Conservation (phyloP, 2,888 invertebrate species). For the Phyllotreta striolata region DNA sequence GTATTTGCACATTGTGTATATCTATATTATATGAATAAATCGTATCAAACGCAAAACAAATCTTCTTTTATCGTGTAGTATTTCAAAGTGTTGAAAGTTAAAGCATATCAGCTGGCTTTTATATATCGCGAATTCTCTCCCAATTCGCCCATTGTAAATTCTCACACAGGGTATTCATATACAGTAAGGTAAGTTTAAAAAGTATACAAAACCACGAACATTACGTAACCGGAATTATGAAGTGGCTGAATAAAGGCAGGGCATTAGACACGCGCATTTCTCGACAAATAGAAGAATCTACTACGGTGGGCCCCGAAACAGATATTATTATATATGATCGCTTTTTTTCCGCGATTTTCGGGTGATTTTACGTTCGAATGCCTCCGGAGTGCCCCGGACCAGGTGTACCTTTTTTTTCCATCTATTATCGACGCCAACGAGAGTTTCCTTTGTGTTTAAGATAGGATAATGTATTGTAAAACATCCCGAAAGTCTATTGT, state of each 20-base stretch:
- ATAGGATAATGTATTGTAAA: constrained; percentile 23
- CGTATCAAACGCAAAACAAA: constrained; percentile 11
- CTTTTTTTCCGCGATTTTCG: constrained; percentile 57
- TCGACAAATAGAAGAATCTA: constrained; percentile 24
- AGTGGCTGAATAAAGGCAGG: constrained; percentile 21
- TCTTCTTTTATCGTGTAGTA: background rate
- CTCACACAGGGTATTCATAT: no score
- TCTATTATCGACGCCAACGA: no score
- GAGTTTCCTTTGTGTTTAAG: constrained; percentile 43
- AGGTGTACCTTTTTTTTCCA: constrained; percentile 49
- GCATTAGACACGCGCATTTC: constrained; percentile 40
- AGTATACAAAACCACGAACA: constrained; percentile 6
- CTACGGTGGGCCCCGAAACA: constrained; percentile 51
- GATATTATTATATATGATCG: constrained; percentile 51
- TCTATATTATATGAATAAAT: constrained; percentile 22
- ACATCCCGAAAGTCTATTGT: constrained; percentile 4
- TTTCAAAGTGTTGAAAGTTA: background rate
- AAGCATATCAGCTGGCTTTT: background rate
- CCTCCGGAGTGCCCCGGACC: constrained; percentile 45
- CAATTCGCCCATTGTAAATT: no score
- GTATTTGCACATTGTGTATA: constrained; percentile 25
- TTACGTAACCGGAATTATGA: constrained; percentile 8
- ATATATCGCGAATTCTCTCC: background rate
- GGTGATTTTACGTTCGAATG: constrained; percentile 58
- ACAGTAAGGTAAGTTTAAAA: background rate